Evolutionary conservation across 2,113 vertebrate genomes (phyloP), one percentile per base, ranked within the genome.

Genomic region (Phasianus colchicus): DNA sequence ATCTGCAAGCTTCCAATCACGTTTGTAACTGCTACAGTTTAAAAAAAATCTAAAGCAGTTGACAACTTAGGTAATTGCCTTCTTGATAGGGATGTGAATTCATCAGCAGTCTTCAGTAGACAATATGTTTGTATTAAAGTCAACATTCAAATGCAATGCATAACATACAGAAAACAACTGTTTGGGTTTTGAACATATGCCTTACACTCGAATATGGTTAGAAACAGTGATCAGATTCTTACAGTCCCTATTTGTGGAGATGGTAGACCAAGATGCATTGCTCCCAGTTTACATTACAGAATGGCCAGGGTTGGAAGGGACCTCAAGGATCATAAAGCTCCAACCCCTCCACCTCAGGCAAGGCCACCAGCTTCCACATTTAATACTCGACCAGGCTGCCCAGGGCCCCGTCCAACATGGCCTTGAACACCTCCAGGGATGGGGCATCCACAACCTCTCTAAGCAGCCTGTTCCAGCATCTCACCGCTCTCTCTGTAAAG

Each of bases 181-280:
- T 55, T 17, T 3, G 11, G 7, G 14, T 45, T 93, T 88, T 36
- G n/a, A 47, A 58, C 67, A 22, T 1, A 42, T 3, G 11, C n/a
- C 42, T 52, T 50, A 14, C 25, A n/a, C 36, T 71, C 18, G 50
- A 52, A 40, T 10, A 10, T 4, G 0, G 0, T 47, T 54, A 48
- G n/a, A 16, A 58, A 54, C 22, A 45, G 30, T 15, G 54, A 50
- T 8, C 1, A 0, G 24, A 47, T 32, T 21, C 71, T 27, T 30
- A 60, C 0, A 2, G 22, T 21, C 50, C 27, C 10, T 14, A 29
- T 29, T 29, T 82, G 43, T n/a, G 34, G 48, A 64, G 25, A 54
- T 22, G 25, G 25, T 1, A 55, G 25, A 58, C 21, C 13, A 24
- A 77, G 79, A n/a, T 0, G 11, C 17, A 40, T 2, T 22, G 27